Evolutionary conservation across 2,797 vertebrate species (phyloP), one percentile per base, ranked within the genome.

Genomic region (Galagoides demidoff): DNA sequence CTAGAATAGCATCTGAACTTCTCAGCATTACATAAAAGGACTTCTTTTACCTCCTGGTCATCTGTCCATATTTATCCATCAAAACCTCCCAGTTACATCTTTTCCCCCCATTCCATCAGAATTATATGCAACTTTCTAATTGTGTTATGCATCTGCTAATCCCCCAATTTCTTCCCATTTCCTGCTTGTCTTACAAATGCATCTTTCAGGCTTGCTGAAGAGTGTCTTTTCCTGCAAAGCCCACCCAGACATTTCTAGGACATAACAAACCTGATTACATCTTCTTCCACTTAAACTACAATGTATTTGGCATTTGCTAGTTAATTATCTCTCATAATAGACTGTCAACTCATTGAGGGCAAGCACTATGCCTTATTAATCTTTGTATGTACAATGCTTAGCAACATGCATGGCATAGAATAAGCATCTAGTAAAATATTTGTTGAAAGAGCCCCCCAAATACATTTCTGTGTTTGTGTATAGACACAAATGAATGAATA

Each of bases 261-360:
- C 5, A 7, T 63, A 64, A 2, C 8, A 79, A 12, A 85, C 8
- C 12, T 76, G 13, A 79, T 45, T 17, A 59, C 0, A n/a, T 55
- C 5, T 9, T 93, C 14, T 55, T 59, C 0, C 43, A 52, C 17
- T 96, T 49, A 91, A 94, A 78, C 74, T 71, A 14, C 8, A 29
- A 31, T 92, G 31, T 37, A 31, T 49, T 71, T 61, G 7, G 19
- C 10, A 89, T 91, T 95, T 25, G 59, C 92, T 66, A 11, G 7
- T 68, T 93, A 43, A 82, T 85, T 91, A 5, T 86, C 59, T 86
- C 16, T 83, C 31, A 85, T 74, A 83, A 74, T 74, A 83, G 34
- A 93, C n/a, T 37, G 20, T 8, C 90, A 63, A 93, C 16, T 92
- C n/a, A 76, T 52, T 89, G 70, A 96, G 2, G 83, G 20, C 39